Evolutionary conservation across 1,140 invertebrate genomes (phyloP), one percentile per base, ranked within the genome.

Genomic region (Caenorhabditis latens): DNA sequence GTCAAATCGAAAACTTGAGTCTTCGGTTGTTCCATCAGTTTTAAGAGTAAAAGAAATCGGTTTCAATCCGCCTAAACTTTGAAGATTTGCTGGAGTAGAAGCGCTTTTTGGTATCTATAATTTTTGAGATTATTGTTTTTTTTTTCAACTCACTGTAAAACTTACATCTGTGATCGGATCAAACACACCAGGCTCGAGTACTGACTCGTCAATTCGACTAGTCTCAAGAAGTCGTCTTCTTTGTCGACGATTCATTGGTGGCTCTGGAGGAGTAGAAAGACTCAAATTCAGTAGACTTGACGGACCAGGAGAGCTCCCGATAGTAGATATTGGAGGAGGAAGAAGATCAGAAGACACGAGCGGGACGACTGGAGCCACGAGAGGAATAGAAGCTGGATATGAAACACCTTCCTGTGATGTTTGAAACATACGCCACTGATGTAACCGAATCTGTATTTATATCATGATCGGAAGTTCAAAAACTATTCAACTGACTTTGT

Each of bases 211-310:
- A 46, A 86, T 14, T 16, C 40, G 46, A 42, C 57, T 58, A 7
- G 86, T 55, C 6, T 86, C 86, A 21, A 79, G 79, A 32, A 86
- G 86, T 16, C 86, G 24, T 14, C 86, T 53, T 24, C 86, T 14
- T 24, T 86, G 86, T 53, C 71, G 83, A 11, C 86, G 61, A 83
- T 86, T 86, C 57, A 83, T 13, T 61, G 55, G 55, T 8, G 83
- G 55, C 32, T 84, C 58, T 13, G 83, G 83, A 4, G 83, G 83
- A 13, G 83, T 61, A 16, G 58, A 84, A 5, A 61, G 8, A 48
- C 48, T 58, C 55, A 84, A 21, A 40, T 40, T 84, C 46, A 58
- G 40, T 6, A 84, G 58, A 61, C 40, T 84, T 21, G 55, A 58
- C 40, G 55, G 55, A 9, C 55, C 58, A n/a, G 55, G 58, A n/a